Evolutionary conservation across 2,113 vertebrate genomes (phyloP).

Genomic region (Apodemus sylvaticus): DNA sequence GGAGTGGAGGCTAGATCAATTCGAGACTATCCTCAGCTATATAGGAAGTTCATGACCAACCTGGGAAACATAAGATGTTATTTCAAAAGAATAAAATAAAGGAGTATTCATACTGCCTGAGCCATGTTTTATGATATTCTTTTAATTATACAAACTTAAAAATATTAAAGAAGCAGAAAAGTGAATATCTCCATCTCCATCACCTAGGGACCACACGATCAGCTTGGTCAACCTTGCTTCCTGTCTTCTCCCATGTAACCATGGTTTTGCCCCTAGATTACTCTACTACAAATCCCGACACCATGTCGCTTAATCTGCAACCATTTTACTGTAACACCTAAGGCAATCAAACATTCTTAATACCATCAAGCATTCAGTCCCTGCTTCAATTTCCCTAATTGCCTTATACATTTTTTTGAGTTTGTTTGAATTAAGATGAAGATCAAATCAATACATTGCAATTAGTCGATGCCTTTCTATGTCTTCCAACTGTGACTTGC

Average conservation of each 20-base stretch:
- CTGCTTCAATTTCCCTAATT: not conserved
- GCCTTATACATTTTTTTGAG: conserved; percentile 14
- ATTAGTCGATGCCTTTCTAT: not conserved
- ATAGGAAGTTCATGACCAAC: not conserved
- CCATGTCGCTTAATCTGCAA: not conserved
- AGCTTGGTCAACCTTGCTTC: not conserved
- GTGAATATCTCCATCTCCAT: not conserved
- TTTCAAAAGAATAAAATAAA: not conserved
- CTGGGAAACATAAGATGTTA: not conserved
- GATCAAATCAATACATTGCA: not conserved
- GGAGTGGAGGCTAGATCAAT: not conserved
- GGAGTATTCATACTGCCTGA: not conserved
- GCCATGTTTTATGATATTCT: not conserved
- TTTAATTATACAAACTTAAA: not conserved
- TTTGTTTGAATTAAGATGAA: conserved; percentile 8
- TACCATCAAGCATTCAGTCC: not conserved
- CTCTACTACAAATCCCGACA: not conserved
- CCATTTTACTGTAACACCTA: not conserved
- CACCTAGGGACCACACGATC: not conserved
- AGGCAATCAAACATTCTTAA: conserved; percentile 1
- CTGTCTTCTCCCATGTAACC: not conserved
- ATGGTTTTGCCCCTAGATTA: not conserved
- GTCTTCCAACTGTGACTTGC: not conserved
- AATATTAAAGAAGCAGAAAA: not conserved
- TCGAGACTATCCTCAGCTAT: not conserved